Base-by-base conservation (phyloP, 2,888 invertebrate genomes). In the Dynastes tityus region DNA sequence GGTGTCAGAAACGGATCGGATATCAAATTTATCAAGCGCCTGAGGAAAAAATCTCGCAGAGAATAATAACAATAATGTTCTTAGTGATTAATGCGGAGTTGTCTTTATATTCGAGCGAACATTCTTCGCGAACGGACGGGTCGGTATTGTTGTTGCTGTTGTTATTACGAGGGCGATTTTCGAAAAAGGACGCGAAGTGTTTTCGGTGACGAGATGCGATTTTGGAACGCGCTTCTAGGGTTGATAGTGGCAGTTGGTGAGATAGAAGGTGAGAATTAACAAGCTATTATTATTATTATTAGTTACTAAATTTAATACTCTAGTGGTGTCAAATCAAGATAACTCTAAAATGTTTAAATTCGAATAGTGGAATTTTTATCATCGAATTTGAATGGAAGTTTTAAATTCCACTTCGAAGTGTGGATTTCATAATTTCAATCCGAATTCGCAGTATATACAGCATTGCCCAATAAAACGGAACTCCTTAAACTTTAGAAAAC, bases 1-100 rank as follows among this genome's bases (percentile, higher is more conserved):
- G 94, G 93, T 76, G 92, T 96, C 55, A 80, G 80, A 75, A 95
- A 96, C 88, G 94, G 92, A 87, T 93, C 93, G n/a, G 91, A 91
- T 83, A 89, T 95, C 40, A 90, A 90, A 68, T 96, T 95, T 89
- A 92, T 93, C 77, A 95, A 94, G 87, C 92, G 91, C 83, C 88
- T 91, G 81, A 89, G 89, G 84, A 90, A 89, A 81, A 89, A 89
- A 83, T 73, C 77, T 27, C 77, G 65, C 53, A 64, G 67, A 22
- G 53, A 70, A 70, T 70, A 49, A 65, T 45, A 70, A 70, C 53
- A 67, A 67, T 67, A 70, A 70, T 70, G 70, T 27, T 51, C 53
- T 70, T 70, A 70, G 70, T 53, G 70, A 53, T 70, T 70, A 51
- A n/a, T 51, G 68, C 27, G 22, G 68, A 45, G 27, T 49, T 51